Conservation (phyloP, 2,888 invertebrate species). For the Netelia inedita region DNA sequence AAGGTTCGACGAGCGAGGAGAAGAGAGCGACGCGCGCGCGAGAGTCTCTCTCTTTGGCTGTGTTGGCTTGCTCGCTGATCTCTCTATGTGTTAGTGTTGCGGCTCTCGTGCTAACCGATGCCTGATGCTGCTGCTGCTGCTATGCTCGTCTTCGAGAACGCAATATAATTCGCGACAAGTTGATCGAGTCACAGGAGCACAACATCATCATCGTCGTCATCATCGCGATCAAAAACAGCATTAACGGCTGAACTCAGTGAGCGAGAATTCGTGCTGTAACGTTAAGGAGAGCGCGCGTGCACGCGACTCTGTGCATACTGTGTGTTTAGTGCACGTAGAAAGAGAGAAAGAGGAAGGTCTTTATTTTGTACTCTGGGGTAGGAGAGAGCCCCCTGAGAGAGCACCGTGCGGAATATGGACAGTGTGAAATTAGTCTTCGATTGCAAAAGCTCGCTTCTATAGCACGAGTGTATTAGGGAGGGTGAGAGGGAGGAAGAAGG, state of each 20-base stretch:
- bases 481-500: constrained; percentile 37
- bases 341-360: constrained; percentile 27
- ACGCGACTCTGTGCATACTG: constrained; percentile 57
- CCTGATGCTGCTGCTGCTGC: constrained; percentile 36
- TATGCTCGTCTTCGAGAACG: constrained; percentile 52
- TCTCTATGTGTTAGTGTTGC: constrained; percentile 41
- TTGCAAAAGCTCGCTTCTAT: background rate
- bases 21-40: constrained; percentile 48
- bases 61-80: constrained; percentile 24
- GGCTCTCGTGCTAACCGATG: constrained; percentile 52
- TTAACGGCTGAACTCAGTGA: constrained; percentile 3
- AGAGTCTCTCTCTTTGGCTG: constrained; percentile 62
- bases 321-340: constrained; percentile 51
- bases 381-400: background rate
- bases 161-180: constrained; percentile 50
- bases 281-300: constrained; percentile 44
- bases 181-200: constrained; percentile 40
- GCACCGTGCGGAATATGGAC: background rate
- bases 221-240: constrained; percentile 23
- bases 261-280: constrained; percentile 18
- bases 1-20: constrained; percentile 60
- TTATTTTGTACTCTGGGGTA: background rate
- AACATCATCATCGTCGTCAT: constrained; percentile 7
- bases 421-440: background rate
- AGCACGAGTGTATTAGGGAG: constrained; percentile 64